These are phyloP conservation scores for Catostomus latipinnis DNA, from an alignment of 2,797 vertebrate species.

Conservation along the genomic window DNA sequence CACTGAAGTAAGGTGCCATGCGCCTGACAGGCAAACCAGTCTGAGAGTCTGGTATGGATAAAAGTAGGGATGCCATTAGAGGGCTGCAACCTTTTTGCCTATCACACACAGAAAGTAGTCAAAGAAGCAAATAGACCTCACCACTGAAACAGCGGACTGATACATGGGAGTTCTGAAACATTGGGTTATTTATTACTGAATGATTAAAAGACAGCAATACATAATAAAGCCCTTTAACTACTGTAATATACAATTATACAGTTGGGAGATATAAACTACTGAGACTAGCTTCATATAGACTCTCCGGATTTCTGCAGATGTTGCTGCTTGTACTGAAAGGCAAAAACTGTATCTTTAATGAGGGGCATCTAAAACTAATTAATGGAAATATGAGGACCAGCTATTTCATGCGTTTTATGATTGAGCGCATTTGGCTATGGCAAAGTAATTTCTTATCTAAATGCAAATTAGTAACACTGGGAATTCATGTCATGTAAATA, in stretches of 20 bases:
- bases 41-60: too few relatives aligned
- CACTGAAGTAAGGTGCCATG: too few relatives aligned
- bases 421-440: conserved; percentile 40
- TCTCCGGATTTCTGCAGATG: conserved; percentile 16
- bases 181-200: conserved; percentile 13
- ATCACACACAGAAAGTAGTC: not conserved
- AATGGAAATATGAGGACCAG: conserved; percentile 38
- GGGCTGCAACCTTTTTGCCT: not conserved
- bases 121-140: not conserved
- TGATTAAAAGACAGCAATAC: conserved; percentile 13
- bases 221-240: conserved; percentile 5
- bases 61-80: too few relatives aligned
- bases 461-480: conserved; percentile 58
- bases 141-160: not conserved
- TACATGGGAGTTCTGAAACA: not conserved
- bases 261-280: conserved; percentile 33
- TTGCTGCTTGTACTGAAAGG: conserved; percentile 26
- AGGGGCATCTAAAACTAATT: conserved; percentile 45
- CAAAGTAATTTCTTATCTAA: conserved; percentile 60
- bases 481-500: conserved; percentile 55
- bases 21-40: too few relatives aligned
- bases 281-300: conserved; percentile 35
- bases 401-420: conserved; percentile 55
- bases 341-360: conserved; percentile 49
- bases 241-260: conserved; percentile 40